Base-by-base conservation (phyloP, 2,888 invertebrate species). In the Gasteruption jaculator region DNA sequence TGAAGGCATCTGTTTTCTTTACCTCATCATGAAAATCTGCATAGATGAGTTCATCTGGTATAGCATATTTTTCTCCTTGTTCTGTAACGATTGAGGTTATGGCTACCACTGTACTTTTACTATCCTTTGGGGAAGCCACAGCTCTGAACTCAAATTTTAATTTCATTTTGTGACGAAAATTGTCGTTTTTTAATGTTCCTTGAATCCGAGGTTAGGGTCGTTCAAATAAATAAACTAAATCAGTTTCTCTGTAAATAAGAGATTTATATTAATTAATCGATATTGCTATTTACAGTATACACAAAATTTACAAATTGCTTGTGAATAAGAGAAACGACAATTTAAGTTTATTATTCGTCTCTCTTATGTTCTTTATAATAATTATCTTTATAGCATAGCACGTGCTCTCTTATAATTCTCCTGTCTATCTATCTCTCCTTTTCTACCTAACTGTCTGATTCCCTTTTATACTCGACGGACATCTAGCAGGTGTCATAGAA, bases 121-220 rank as follows among this genome's bases (percentile, higher is more conserved):
- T 26, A 11, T 46, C 46, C 35, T 38, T 46, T 43, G 39, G 39
- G 33, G 39, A 43, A 39, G 46, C 46, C 27, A 46, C 40, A 8
- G 38, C 38, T 15, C 8, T 38, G 36, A 46, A 46, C 14, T 16
- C 39, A 39, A 46, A 46, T 31, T 43, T 25, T 27, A 46, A 11
- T 18, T 25, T 43, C 27, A 38, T 43, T 35, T 43, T 39, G 29
- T 36, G 43, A 39, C 35, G 30, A 30, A 39, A 43, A 45, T 43
- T 46, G 46, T 46, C 46, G 43, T 46, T 46, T 46, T 43, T 39
- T 43, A 46, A 44, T 33, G 27, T 41, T 11, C 29, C 8, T 16
- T 20, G 16, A 11, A n/a, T 19, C 8, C 7, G 11, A 10, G 29
- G 19, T 38, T 38, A n/a, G 39, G 15, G 19, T 27, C 11, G 16